phyloP scores from a whole-genome alignment of 2,797 vertebrate genomes.

The Petrocephalus schoutedeni region DNA sequence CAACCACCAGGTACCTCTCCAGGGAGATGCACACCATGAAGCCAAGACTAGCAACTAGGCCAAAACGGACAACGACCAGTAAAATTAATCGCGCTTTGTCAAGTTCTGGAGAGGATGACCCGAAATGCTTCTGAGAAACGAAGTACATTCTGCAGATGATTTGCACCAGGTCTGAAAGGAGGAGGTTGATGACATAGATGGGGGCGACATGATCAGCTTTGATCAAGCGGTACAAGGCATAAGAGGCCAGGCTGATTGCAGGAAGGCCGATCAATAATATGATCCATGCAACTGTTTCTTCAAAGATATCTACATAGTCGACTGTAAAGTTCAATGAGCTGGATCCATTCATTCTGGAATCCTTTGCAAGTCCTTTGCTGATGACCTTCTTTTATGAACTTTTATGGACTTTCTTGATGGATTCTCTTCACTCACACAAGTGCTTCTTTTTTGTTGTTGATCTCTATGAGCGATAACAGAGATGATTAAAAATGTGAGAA shows the following conservation, averaged over 20 bases:
- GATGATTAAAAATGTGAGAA: not conserved
- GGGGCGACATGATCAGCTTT: slow-evolving; percentile 17
- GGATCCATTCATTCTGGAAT: not conserved
- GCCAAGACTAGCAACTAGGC: slow-evolving; percentile 9
- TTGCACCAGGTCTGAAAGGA: slow-evolving; percentile 25
- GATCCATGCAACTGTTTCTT: slow-evolving; percentile 9
- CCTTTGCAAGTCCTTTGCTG: not conserved
- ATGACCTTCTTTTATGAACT: not conserved
- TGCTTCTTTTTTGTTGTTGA: not conserved
- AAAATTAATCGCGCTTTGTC: not conserved
- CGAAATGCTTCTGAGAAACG: not conserved
- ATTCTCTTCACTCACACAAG: not conserved
- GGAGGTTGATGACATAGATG: slow-evolving; percentile 25
- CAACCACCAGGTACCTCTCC: slow-evolving; percentile 19
- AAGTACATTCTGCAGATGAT: not conserved
- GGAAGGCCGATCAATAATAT: slow-evolving; percentile 22
- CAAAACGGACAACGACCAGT: not conserved
- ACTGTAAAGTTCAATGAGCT: not conserved
- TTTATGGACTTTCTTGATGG: not conserved
- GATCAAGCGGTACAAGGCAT: slow-evolving; percentile 14
- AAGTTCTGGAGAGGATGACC: not conserved
- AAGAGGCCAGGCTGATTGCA: slow-evolving; percentile 8
- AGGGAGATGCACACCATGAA: slow-evolving; percentile 24
- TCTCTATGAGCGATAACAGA: not conserved
- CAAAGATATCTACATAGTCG: not conserved